Conservation (phyloP, 1,140 invertebrate genomes). For the Calosoma granatense region DNA sequence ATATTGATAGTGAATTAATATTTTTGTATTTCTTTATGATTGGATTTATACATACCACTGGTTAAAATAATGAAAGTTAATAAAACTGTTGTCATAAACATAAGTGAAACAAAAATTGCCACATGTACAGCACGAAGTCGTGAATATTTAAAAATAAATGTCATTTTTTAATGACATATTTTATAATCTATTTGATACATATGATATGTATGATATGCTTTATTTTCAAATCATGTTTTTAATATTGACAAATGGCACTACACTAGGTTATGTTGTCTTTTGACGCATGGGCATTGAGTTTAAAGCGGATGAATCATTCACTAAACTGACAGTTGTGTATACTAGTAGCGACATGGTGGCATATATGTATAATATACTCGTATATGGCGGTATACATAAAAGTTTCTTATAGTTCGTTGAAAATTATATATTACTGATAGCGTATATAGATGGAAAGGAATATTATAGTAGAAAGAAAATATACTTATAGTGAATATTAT, state of each 20-base stretch:
- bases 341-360: too few relatives aligned
- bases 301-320: too few relatives aligned
- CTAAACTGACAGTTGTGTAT: too few relatives aligned
- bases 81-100: conserved; percentile 23
- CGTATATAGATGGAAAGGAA: too few relatives aligned
- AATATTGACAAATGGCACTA: too few relatives aligned
- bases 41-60: conserved; percentile 18
- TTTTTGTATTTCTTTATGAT: neutral
- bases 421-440: too few relatives aligned
- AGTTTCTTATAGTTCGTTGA: too few relatives aligned
- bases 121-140: neutral
- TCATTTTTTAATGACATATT: neutral
- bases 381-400: too few relatives aligned
- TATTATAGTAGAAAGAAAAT: neutral
- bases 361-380: too few relatives aligned
- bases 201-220: neutral
- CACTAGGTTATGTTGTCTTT: too few relatives aligned
- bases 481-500: neutral
- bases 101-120: conserved; percentile 11
- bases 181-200: neutral
- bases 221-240: too few relatives aligned
- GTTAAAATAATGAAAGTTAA: conserved; percentile 24
- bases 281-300: too few relatives aligned
- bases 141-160: neutral
- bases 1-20: conserved; percentile 9